Base-by-base conservation (phyloP, 1,140 invertebrate genomes). In the Leptinotarsa lineolata region DNA sequence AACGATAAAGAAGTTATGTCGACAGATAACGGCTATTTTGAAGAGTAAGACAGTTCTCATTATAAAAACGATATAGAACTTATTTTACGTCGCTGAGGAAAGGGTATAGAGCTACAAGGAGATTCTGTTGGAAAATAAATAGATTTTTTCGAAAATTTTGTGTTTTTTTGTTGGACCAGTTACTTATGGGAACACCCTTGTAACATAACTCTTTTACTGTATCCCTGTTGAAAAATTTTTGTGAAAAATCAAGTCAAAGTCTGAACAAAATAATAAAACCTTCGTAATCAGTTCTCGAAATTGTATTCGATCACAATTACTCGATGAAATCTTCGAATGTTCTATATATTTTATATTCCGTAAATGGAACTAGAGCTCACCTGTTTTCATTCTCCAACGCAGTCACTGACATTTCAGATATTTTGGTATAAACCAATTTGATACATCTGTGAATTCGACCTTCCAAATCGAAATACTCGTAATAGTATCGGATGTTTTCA, bases 361-460 rank as follows among this genome's bases (percentile, higher is more conserved):
- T 16, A 54, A 13, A 54, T 54, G 6, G 13, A 54, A 15, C n/a
- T 15, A 4, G 6, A 5, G n/a, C 15, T 85, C 77, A 91, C 88
- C 88, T 86, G 81, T 90, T 92, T 59, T 93, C 92, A 22, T 91
- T 89, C 82, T 93, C 88, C 5, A 94, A 79, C 0, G 93, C 92
- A 30, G 91, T 94, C 77, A 91, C 88, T 22, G 90, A 89, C 72
- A 91, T 86, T 71, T 92, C 91, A 0, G 89, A 88, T 0, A 93
- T 77, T 78, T 93, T 93, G 2, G 87, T 85, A 73, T 92, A 90
- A 0, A 93, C 8, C 2, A 92, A 82, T 2, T 88, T 86, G n/a
- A 92, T 84, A 0, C 89, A 78, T 18, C 84, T 84, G 69, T 92
- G 89, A 1, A 93, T 18, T 79, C 88, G 87, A 67, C 86, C 83